Conservation (phyloP, 1,140 invertebrate species). For the Hetaerina americana region DNA sequence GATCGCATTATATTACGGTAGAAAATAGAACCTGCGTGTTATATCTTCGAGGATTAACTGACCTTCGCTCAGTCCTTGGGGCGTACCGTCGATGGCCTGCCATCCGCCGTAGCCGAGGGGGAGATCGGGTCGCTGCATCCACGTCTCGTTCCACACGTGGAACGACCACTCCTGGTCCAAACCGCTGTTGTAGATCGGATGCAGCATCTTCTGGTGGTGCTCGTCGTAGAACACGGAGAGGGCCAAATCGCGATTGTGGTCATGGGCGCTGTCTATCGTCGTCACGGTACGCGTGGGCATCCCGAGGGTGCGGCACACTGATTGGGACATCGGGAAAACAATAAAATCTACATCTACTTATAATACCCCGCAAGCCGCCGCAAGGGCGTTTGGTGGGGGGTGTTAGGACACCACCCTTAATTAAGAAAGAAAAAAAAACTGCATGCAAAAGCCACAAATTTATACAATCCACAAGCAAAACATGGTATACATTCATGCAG, state of each 20-base stretch:
- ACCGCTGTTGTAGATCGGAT: background rate
- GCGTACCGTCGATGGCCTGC: constrained; percentile 88
- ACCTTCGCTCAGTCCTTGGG: constrained; percentile 71
- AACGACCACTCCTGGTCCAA: constrained; percentile 52
- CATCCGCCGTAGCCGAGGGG: constrained; percentile 63
- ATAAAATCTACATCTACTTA: too few species aligned
- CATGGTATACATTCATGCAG: too few species aligned
- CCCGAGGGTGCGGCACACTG: constrained; percentile 72
- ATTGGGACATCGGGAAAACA: constrained; percentile 15
- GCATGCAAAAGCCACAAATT: too few species aligned
- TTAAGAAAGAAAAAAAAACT: too few species aligned
- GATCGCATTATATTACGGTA: too few species aligned
- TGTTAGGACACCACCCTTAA: too few species aligned
- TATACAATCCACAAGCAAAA: too few species aligned
- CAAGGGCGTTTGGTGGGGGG: too few species aligned
- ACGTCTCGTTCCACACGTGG: constrained; percentile 93
- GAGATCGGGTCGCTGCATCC: constrained; percentile 78
- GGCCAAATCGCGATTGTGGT: constrained; percentile 80
- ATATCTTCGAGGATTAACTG: too few species aligned
- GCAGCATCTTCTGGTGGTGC: constrained; percentile 41
- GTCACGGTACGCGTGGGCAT: constrained; percentile 75
- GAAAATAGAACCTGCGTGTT: too few species aligned
- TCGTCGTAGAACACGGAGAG: constrained; percentile 79
- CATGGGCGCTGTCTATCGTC: constrained; percentile 82
- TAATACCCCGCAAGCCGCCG: too few species aligned